Evolutionary conservation across 2,797 vertebrate species (phyloP).

Genomic region (Choloepus didactylus): DNA sequence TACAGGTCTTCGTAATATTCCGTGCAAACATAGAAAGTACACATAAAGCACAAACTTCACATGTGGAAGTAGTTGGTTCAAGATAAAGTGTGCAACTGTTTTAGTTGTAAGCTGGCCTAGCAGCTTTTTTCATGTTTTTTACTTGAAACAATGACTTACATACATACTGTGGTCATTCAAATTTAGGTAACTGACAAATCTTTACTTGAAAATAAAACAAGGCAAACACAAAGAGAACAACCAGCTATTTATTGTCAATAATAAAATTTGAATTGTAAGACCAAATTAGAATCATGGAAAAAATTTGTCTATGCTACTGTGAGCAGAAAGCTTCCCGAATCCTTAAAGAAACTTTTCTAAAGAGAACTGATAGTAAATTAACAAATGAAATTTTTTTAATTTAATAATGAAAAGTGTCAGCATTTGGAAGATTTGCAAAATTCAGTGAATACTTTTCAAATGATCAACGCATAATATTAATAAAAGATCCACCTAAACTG

Average conservation of each 20-base stretch:
- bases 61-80: neutral
- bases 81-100: neutral
- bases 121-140: neutral
- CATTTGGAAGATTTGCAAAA: neutral
- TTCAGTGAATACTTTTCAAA: neutral
- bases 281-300: neutral
- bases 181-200: neutral
- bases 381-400: neutral
- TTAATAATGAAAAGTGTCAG: neutral
- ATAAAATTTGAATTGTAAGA: constrained; percentile 2
- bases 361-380: neutral
- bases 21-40: neutral
- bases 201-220: constrained; percentile 20
- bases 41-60: neutral
- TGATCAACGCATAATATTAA: neutral
- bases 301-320: neutral
- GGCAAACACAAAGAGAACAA: constrained; percentile 22
- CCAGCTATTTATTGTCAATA: neutral
- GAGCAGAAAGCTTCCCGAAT: constrained; percentile 4
- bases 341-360: constrained; percentile 6
- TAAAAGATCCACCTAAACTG: neutral
- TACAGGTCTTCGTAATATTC: neutral
- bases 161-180: neutral
- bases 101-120: neutral
- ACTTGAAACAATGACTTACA: constrained; percentile 32